Evolutionary conservation across 2,113 vertebrate genomes (phyloP).

Genomic region (Panurus biarmicus): DNA sequence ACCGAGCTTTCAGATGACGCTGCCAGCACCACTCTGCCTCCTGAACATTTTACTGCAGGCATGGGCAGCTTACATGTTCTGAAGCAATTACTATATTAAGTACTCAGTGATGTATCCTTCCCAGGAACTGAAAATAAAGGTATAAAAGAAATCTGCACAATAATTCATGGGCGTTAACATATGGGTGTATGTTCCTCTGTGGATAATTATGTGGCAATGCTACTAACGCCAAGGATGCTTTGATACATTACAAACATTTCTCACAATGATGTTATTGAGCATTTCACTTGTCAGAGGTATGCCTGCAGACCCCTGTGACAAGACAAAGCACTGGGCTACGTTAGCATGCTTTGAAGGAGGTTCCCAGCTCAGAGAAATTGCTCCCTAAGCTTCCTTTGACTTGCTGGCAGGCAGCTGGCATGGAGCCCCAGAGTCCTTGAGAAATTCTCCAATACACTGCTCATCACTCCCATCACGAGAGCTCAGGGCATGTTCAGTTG

Average conservation of each 20-base stretch:
- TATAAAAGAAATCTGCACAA: not conserved
- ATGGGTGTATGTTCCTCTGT: conserved; percentile 20
- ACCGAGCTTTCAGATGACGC: not conserved
- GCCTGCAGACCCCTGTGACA: not conserved
- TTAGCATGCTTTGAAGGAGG: not conserved
- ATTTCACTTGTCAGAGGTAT: not conserved
- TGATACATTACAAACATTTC: not conserved
- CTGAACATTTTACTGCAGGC: not conserved
- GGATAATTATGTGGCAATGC: conserved; percentile 36
- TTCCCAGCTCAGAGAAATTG: not conserved
- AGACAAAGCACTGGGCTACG: not conserved
- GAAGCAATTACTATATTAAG: not conserved
- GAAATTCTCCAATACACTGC: not conserved
- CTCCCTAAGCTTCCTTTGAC: not conserved
- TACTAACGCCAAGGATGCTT: conserved; percentile 4
- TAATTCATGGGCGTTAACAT: conserved; percentile 26
- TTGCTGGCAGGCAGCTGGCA: not conserved
- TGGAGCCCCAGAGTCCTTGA: not conserved
- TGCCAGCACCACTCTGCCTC: not conserved
- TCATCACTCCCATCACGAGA: not conserved
- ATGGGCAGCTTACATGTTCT: not conserved
- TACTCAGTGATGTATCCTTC: not conserved
- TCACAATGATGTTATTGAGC: not conserved
- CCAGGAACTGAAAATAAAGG: conserved; percentile 38
- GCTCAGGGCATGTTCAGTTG: not conserved